phyloP scores from a whole-genome alignment of 2,888 invertebrate species.

The Epinotia ramella region DNA sequence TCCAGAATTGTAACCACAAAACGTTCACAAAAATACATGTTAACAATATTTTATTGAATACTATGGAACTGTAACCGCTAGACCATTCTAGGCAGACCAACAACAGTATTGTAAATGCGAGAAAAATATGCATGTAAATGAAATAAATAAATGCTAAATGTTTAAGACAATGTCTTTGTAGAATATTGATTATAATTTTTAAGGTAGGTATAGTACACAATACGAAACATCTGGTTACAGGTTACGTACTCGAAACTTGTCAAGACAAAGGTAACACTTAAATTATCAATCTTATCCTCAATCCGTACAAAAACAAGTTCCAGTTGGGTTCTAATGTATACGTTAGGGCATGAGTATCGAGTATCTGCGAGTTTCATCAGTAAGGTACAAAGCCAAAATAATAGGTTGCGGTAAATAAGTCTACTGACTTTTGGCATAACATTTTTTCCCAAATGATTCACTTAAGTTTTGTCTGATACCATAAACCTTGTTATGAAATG shows the following conservation, averaged over 20 bases:
- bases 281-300: not conserved
- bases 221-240: not conserved
- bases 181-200: conserved; percentile 18
- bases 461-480: too few species aligned
- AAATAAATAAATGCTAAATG: conserved; percentile 53
- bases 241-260: conserved; percentile 3
- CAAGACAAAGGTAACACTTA: not conserved
- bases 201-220: conserved; percentile 3
- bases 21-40: conserved; percentile 81
- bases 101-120: conserved; percentile 56
- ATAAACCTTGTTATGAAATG: too few species aligned
- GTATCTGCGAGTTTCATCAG: not conserved
- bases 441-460: too few species aligned
- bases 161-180: conserved; percentile 44
- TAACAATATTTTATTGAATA: conserved; percentile 69
- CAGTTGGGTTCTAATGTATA: too few species aligned
- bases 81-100: conserved; percentile 60
- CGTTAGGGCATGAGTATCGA: too few species aligned
- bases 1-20: conserved; percentile 69
- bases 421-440: too few species aligned
- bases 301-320: not conserved
- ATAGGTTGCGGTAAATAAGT: not conserved
- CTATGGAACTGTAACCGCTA: conserved; percentile 76
- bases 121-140: conserved; percentile 48
- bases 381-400: not conserved